phyloP scores from a whole-genome alignment of 2,888 invertebrate genomes.

The Scaptomyza reducta region DNA sequence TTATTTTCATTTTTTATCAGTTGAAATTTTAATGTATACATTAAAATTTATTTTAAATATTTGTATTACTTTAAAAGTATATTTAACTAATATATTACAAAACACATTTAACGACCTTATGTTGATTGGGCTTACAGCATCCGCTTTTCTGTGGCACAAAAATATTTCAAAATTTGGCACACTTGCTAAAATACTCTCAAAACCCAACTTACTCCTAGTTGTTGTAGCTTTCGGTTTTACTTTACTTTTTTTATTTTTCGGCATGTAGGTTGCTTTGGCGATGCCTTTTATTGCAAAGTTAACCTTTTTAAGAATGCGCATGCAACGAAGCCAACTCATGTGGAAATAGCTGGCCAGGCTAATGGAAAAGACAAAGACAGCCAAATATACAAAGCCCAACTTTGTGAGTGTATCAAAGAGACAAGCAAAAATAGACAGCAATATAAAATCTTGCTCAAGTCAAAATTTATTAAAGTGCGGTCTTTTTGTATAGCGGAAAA shows the following conservation, averaged over 20 bases:
- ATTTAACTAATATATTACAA: no score
- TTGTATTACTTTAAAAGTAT: no score
- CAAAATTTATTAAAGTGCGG: slow-evolving; percentile 8
- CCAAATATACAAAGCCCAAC: background rate
- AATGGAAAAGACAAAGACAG: slow-evolving; percentile 22
- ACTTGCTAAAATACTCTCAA: slow-evolving; percentile 8
- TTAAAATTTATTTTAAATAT: background rate
- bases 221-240: background rate
- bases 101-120: background rate
- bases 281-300: slow-evolving; percentile 66
- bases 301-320: slow-evolving; percentile 67
- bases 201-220: slow-evolving; percentile 12
- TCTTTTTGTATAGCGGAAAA: background rate
- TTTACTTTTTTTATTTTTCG: slow-evolving; percentile 38
- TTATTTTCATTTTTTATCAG: no score
- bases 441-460: slow-evolving; percentile 13
- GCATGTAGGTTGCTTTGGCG: slow-evolving; percentile 28
- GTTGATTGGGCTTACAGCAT: slow-evolving; percentile 14
- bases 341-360: slow-evolving; percentile 44
- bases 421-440: slow-evolving; percentile 1
- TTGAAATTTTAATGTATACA: no score
- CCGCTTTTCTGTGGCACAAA: background rate
- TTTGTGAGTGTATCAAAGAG: slow-evolving; percentile 21
- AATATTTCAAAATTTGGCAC: slow-evolving; percentile 13
- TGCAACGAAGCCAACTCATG: slow-evolving; percentile 53